phyloP scores from a whole-genome alignment of 2,888 invertebrate genomes.

The Beris morrisii region DNA sequence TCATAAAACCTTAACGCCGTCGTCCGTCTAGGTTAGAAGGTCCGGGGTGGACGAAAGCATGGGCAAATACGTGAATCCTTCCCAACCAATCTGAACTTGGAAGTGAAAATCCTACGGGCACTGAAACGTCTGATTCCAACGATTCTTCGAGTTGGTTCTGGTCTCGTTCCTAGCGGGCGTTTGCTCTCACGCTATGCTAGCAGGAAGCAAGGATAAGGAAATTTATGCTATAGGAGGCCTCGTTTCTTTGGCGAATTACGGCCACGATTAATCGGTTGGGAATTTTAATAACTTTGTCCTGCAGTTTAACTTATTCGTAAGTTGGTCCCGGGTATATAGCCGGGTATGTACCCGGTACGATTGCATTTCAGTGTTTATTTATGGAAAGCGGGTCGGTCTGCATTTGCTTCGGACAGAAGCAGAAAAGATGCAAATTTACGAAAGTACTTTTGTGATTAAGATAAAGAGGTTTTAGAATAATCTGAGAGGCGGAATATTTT shows the following conservation, averaged over 20 bases:
- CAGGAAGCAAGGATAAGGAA: slow-evolving; percentile 3
- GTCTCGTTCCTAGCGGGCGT: too few relatives aligned
- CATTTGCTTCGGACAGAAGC: background rate
- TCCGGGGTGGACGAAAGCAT: slow-evolving; percentile 12
- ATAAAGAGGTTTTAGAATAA: slow-evolving; percentile 27
- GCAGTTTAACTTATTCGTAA: slow-evolving; percentile 20
- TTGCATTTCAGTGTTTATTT: slow-evolving; percentile 25
- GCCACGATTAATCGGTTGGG: slow-evolving; percentile 35
- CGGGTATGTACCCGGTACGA: background rate
- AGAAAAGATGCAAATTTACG: slow-evolving; percentile 32
- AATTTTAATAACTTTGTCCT: slow-evolving; percentile 38
- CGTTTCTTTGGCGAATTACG: slow-evolving; percentile 28
- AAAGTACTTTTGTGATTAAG: slow-evolving; percentile 33
- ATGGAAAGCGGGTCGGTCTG: slow-evolving; percentile 17
- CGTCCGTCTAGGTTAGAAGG: background rate
- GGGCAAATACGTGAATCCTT: slow-evolving; percentile 20
- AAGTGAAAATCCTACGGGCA: background rate
- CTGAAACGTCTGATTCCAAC: background rate
- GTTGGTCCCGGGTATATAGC: background rate
- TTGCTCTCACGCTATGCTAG: too few relatives aligned
- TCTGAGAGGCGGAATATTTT: too few relatives aligned
- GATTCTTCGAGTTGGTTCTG: too few relatives aligned
- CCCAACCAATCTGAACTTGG: slow-evolving; percentile 5
- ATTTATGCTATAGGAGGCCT: slow-evolving; percentile 9
- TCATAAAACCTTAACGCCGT: slow-evolving; percentile 6